Evolutionary conservation across 2,888 invertebrate genomes (phyloP).

Genomic region (Coleophora flavipennella): DNA sequence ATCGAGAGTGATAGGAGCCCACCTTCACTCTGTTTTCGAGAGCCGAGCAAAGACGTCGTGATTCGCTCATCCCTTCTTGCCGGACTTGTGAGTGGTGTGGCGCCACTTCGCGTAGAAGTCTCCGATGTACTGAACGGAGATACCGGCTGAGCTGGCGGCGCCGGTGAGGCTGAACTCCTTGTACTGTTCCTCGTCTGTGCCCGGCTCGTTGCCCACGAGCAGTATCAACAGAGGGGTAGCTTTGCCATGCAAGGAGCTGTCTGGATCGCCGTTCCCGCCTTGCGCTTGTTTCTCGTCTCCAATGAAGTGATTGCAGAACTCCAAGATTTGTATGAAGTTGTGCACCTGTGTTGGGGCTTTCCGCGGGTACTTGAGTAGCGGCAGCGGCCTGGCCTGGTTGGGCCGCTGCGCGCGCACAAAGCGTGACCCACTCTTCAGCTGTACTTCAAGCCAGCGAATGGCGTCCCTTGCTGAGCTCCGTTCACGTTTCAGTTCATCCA

Average conservation of each 20-base stretch:
- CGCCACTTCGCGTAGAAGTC: conserved; percentile 91
- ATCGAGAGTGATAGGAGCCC: conserved; percentile 26
- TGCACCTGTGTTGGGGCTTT: conserved; percentile 67
- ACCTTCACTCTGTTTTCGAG: conserved; percentile 33
- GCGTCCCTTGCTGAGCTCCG: conserved; percentile 90
- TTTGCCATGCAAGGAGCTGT: conserved; percentile 35
- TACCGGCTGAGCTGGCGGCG: conserved; percentile 84
- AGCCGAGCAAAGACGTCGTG: conserved; percentile 25
- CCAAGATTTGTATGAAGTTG: conserved; percentile 85
- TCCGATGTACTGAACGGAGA: conserved; percentile 85
- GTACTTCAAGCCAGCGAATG: conserved; percentile 93
- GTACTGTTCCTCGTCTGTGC: conserved; percentile 59
- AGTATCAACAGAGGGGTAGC: conserved; percentile 80
- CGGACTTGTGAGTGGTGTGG: conserved; percentile 70
- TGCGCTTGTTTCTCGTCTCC: conserved; percentile 46
- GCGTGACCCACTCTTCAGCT: conserved; percentile 89
- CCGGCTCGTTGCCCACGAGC: conserved; percentile 76
- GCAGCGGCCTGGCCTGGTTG: conserved; percentile 82
- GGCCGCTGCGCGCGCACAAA: conserved; percentile 90
- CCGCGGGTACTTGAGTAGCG: conserved; percentile 61
- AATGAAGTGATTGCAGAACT: conserved; percentile 85
- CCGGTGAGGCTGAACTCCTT: conserved; percentile 83
- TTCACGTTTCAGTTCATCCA: conserved; percentile 91
- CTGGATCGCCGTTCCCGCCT: conserved; percentile 50
- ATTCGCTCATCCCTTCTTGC: conserved; percentile 60